These are phyloP conservation scores for Hirundo rustica DNA, from an alignment of 2,797 vertebrate species.

Conservation along the genomic window DNA sequence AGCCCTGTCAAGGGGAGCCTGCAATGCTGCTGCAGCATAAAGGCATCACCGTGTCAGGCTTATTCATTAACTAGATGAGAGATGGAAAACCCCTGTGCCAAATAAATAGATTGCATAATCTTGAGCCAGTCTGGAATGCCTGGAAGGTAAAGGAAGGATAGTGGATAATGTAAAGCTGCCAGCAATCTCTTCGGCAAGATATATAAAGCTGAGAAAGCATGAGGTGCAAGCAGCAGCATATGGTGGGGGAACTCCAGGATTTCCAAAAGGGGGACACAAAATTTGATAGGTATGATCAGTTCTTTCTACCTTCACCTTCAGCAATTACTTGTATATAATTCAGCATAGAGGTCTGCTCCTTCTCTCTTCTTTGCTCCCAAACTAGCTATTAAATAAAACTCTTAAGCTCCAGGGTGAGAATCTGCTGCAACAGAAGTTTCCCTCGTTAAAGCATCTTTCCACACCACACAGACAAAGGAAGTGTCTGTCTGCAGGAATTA, in stretches of 20 bases:
- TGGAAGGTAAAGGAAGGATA: background rate
- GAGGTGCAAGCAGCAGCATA: background rate
- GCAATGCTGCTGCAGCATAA: background rate
- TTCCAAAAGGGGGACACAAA: background rate
- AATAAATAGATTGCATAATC: background rate
- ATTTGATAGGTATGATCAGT: background rate
- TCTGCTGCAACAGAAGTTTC: constrained; percentile 17
- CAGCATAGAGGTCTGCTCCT: background rate
- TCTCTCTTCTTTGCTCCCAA: background rate
- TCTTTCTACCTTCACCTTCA: background rate
- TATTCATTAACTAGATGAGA: background rate
- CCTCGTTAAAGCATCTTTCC: background rate
- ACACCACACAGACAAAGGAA: constrained; percentile 27
- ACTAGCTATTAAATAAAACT: background rate
- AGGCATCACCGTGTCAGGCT: background rate
- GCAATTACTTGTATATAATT: background rate
- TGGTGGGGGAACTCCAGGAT: background rate
- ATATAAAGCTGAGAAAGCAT: background rate
- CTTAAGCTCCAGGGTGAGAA: background rate
- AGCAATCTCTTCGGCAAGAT: background rate
- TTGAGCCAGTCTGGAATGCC: background rate
- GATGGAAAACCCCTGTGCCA: background rate
- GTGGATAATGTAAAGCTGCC: background rate
- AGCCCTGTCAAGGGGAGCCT: background rate
- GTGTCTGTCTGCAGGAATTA: constrained; percentile 60